These are phyloP conservation scores for Drosophila subpulchrella DNA, from an alignment of 1,140 invertebrate genomes.

Conservation along the genomic window DNA sequence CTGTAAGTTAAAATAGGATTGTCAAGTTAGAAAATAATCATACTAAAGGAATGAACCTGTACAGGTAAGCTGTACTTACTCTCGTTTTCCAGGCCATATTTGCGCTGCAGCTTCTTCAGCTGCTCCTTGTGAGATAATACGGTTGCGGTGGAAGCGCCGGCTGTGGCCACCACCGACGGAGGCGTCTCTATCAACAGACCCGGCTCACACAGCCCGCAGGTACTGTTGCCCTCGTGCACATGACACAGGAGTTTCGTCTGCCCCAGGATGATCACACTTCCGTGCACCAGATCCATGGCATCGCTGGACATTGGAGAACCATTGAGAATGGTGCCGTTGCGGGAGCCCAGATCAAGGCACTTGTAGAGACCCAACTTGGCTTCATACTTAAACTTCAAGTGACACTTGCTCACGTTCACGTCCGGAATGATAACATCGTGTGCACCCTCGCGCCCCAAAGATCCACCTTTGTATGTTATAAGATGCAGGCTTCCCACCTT, in stretches of 20 bases:
- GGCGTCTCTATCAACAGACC: constrained; percentile 87
- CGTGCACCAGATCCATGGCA: constrained; percentile 88
- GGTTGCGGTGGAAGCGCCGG: constrained; percentile 13
- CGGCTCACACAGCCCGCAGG: constrained; percentile 95
- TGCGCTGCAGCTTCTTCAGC: constrained; percentile 91
- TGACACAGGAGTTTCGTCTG: constrained; percentile 92
- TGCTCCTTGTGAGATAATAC: constrained; percentile 87
- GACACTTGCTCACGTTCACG: constrained; percentile 92
- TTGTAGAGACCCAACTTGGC: constrained; percentile 87
- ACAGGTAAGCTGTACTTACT: constrained; percentile 69
- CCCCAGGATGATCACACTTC: constrained; percentile 89
- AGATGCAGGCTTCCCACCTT: constrained; percentile 92
- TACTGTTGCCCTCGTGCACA: constrained; percentile 93
- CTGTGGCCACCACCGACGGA: constrained; percentile 3
- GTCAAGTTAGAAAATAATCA: no score
- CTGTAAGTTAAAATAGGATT: constrained; percentile 20
- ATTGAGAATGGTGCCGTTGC: constrained; percentile 95
- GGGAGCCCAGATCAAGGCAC: constrained; percentile 92
- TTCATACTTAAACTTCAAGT: constrained; percentile 90
- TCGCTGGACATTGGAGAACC: constrained; percentile 90
- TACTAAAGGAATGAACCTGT: neutral
- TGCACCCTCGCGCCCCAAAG: constrained; percentile 92
- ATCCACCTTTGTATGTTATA: constrained; percentile 94
- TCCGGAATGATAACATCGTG: constrained; percentile 92
- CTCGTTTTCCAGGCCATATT: constrained; percentile 90